Conservation (phyloP, 2,888 invertebrate genomes). For the Zootermopsis nevadensis region DNA sequence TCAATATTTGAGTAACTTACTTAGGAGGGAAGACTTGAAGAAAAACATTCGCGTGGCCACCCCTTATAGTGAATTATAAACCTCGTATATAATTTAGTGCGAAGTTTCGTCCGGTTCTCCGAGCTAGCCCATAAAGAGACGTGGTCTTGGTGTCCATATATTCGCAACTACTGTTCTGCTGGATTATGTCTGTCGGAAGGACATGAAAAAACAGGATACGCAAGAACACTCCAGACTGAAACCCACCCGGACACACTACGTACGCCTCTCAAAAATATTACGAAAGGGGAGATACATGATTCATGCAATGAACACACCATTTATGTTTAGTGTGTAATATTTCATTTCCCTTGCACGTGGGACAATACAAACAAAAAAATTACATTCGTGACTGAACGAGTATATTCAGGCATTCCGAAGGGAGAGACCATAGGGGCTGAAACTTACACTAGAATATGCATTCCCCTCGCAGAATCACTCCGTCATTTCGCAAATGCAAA, state of each 20-base stretch:
- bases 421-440: background rate
- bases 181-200: constrained; percentile 39
- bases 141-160: background rate
- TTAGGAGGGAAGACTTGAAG: constrained; percentile 22
- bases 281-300: constrained; percentile 25
- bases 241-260: constrained; percentile 28
- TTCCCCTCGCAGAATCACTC: background rate
- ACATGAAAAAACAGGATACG: constrained; percentile 32
- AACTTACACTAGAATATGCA: background rate
- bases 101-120: constrained; percentile 1
- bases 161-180: background rate
- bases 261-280: constrained; percentile 36
- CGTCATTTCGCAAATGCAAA: no score
- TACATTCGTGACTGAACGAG: constrained; percentile 21
- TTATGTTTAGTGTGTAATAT: constrained; percentile 31
- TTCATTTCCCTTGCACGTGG: constrained; percentile 23
- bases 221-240: constrained; percentile 44
- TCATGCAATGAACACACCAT: constrained; percentile 31
- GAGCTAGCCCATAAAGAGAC: constrained; percentile 1
- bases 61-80: constrained; percentile 35
- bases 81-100: constrained; percentile 27
- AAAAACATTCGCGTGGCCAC: constrained; percentile 36
- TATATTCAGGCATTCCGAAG: background rate
- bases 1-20: constrained; percentile 33
- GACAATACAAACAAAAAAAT: constrained; percentile 15